Base-by-base conservation (phyloP, 2,113 vertebrate genomes). In the Apaloderma vittatum region DNA sequence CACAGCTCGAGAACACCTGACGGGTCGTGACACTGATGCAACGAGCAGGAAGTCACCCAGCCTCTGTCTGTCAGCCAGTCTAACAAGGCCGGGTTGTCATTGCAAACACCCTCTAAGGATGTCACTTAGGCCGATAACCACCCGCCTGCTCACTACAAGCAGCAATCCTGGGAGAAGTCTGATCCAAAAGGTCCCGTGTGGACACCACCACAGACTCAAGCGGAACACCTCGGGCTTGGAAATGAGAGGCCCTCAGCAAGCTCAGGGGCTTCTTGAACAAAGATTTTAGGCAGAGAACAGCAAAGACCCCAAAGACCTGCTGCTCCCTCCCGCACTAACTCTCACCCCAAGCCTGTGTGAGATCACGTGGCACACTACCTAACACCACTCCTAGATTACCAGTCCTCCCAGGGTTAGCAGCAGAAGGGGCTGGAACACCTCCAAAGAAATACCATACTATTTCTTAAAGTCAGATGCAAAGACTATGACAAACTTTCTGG, bases 141-240 rank as follows among this genome's bases (percentile, higher is more conserved):
- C 36, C 58, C 12, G 27, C 45, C 23, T 7, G 11, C 57, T 54
- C 62, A 5, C 62, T 16, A 5, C 13, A 29, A 26, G 54, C 12
- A 1, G 14, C 22, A 18, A 6, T 40, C 36, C 34, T 15, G 54
- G 49, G 36, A 68, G 23, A 17, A 59, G 6, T 26, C 77, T 3
- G 1, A 51, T 16, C 65, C 37, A 63, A 73, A 87, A 32, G 0
- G 17, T 45, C 63, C 62, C n/a, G n/a, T 1, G 0, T 2, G 26
- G 66, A 68, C 45, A 34, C 22, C 29, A 63, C 37, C 23, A 54
- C 20, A 46, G 80, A 29, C 15, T 71, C 27, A 45, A n/a, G 40
- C 1, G 1, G 29, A 83, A 91, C 29, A 26, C 23, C 32, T 10
- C 27, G 40, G n/a, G 34, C 84, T 62, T 74, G 52, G 68, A 86